Conservation (phyloP, 2,888 invertebrate species). For the Lepetodrilus schrolli region DNA sequence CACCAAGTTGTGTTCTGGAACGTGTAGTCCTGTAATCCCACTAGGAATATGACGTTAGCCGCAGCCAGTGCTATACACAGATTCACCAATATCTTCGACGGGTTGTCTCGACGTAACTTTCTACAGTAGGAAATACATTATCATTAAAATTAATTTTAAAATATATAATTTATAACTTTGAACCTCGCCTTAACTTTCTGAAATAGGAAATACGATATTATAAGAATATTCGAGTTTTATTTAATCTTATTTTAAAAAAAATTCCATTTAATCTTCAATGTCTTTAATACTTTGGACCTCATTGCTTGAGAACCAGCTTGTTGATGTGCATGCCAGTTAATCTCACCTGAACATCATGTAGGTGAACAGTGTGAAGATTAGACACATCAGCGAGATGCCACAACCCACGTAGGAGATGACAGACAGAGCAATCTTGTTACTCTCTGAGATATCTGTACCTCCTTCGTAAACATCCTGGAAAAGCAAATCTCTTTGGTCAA, state of each 20-base stretch:
- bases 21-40: slow-evolving; percentile 63
- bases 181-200: too few relatives aligned
- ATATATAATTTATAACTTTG: too few relatives aligned
- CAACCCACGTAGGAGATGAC: slow-evolving; percentile 77
- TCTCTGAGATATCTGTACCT: slow-evolving; percentile 44
- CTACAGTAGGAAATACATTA: slow-evolving; percentile 61
- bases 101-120: slow-evolving; percentile 76
- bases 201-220: too few relatives aligned
- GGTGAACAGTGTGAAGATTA: slow-evolving; percentile 76
- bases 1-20: slow-evolving; percentile 51
- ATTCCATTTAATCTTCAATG: too few relatives aligned
- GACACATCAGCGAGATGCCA: slow-evolving; percentile 75
- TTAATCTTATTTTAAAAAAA: too few relatives aligned
- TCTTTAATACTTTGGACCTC: too few relatives aligned
- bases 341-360: slow-evolving; percentile 76
- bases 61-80: slow-evolving; percentile 76
- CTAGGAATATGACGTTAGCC: slow-evolving; percentile 75
- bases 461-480: slow-evolving; percentile 62
- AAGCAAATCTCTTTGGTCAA: too few relatives aligned
- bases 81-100: slow-evolving; percentile 77
- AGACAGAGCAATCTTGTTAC: slow-evolving; percentile 70
- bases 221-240: too few relatives aligned
- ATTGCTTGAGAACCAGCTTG: too few relatives aligned
- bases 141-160: too few relatives aligned
- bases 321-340: too few relatives aligned